Evolutionary conservation across 1,140 invertebrate genomes (phyloP), one percentile per base, ranked within the genome.

Genomic region (Spodoptera litura): DNA sequence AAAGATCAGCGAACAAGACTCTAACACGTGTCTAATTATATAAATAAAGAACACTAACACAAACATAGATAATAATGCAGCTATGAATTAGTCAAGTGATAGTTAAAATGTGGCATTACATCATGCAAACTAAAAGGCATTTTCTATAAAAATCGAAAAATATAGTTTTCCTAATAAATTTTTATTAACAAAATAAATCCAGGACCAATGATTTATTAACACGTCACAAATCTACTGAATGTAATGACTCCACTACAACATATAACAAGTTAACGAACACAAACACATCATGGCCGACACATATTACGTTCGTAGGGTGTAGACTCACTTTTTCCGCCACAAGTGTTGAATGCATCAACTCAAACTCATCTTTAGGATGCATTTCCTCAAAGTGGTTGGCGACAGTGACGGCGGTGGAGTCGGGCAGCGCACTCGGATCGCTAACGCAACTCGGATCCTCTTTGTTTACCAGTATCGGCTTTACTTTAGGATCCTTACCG

Each of bases 341-440:
- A 25, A 91, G 84, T 78, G 91, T 80, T 31, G 90, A 90, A 75
- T 95, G 94, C 82, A 94, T 90, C 78, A 98, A 94, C 93, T 97
- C 97, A 82, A 97, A 96, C 82, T 97, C 97, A 94, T 98, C 97
- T 95, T 98, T 98, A 72, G 97, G 97, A 78, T 96, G 96, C 92
- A 96, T 96, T 84, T 96, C 92, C 83, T 97, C 97, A 94, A 98
- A 98, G 93, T 97, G 96, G 95, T 98, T 98, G 88, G 87, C 82
- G 72, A 88, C 85, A 58, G 84, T 74, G 5, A 81, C 66, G 31
- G 68, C 72, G n/a, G 84, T 76, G 9, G 89, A 83, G 13, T 89
- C 85, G 25, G 93, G 84, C 59, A 91, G 86, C 59, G 89, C 64
- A 81, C 86, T 91, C 12, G 88, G 84, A 89, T 95, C 93, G 81